phyloP scores from a whole-genome alignment of 2,888 invertebrate genomes.

The Pterostichus madidus region DNA sequence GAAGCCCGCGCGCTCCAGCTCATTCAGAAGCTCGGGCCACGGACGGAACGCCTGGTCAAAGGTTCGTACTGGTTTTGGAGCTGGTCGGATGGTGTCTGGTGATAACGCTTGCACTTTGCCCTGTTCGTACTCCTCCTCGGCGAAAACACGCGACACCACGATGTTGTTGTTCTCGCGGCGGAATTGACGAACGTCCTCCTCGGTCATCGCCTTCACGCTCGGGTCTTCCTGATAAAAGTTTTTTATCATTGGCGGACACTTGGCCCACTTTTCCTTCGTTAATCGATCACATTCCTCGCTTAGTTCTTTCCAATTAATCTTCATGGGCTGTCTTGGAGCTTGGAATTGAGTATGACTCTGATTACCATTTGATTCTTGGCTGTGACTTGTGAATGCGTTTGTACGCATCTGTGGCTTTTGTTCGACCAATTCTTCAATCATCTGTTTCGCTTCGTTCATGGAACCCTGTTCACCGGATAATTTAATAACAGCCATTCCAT shows the following conservation, averaged over 20 bases:
- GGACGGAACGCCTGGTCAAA: slow-evolving; percentile 91
- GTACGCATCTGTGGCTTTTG: not conserved
- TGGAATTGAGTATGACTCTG: not conserved
- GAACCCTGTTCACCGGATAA: slow-evolving; percentile 74
- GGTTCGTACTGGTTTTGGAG: slow-evolving; percentile 88
- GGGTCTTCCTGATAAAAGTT: slow-evolving; percentile 91
- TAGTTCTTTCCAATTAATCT: slow-evolving; percentile 82
- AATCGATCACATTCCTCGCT: slow-evolving; percentile 78
- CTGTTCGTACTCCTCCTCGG: slow-evolving; percentile 67
- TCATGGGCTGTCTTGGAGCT: slow-evolving; percentile 61
- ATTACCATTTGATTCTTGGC: slow-evolving; percentile 33
- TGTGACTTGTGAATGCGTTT: slow-evolving; percentile 18
- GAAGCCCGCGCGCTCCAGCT: slow-evolving; percentile 91
- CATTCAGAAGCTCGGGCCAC: slow-evolving; percentile 90
- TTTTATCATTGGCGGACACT: slow-evolving; percentile 85
- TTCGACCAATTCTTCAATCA: slow-evolving; percentile 73
- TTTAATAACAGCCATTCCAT: slow-evolving; percentile 73
- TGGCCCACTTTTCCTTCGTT: slow-evolving; percentile 82
- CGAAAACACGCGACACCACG: slow-evolving; percentile 72
- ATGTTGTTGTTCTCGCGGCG: slow-evolving; percentile 86
- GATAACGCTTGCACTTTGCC: slow-evolving; percentile 61
- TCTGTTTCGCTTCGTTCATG: slow-evolving; percentile 74
- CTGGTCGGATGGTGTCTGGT: slow-evolving; percentile 71
- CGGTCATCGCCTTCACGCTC: slow-evolving; percentile 83
- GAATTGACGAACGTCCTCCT: slow-evolving; percentile 82